Conservation (phyloP, 1,140 invertebrate species). For the Drosophila setifemur region DNA sequence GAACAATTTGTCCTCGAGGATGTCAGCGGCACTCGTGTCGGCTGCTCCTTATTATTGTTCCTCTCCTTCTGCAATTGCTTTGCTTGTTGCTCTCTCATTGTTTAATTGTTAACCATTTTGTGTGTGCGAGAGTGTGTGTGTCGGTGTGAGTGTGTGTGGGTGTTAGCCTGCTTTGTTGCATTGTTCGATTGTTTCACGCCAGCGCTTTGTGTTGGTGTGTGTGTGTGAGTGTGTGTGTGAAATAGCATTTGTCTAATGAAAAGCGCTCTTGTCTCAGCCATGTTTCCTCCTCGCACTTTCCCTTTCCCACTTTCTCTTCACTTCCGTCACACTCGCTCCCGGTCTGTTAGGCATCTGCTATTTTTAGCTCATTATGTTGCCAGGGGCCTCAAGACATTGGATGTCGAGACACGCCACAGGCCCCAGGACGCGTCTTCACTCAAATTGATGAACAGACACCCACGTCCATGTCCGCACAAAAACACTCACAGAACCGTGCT, state of each 20-base stretch:
- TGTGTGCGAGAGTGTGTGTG: constrained; percentile 16
- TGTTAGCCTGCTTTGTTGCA: constrained; percentile 49
- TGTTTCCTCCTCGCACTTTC: not conserved
- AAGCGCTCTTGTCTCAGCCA: constrained; percentile 20
- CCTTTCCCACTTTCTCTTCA: not conserved
- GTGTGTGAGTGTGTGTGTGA: constrained; percentile 30
- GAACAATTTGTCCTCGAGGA: constrained; percentile 69
- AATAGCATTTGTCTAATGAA: constrained; percentile 76
- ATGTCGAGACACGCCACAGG: constrained; percentile 30
- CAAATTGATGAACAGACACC: constrained; percentile 24
- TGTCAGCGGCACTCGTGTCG: constrained; percentile 40
- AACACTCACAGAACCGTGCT: too few relatives aligned
- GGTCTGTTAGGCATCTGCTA: constrained; percentile 28
- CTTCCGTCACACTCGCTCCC: constrained; percentile 7
- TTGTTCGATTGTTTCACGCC: constrained; percentile 64
- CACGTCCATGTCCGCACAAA: not conserved
- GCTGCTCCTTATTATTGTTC: not conserved
- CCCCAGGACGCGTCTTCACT: constrained; percentile 16
- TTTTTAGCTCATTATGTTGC: constrained; percentile 68
- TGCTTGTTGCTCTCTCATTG: constrained; percentile 69
- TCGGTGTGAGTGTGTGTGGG: constrained; percentile 6
- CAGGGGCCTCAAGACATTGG: constrained; percentile 30
- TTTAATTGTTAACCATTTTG: constrained; percentile 76
- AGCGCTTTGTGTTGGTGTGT: constrained; percentile 35
- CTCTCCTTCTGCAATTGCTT: constrained; percentile 50